These are phyloP conservation scores for Rissa tridactyla DNA, from an alignment of 2,113 vertebrate genomes.

Conservation along the genomic window DNA sequence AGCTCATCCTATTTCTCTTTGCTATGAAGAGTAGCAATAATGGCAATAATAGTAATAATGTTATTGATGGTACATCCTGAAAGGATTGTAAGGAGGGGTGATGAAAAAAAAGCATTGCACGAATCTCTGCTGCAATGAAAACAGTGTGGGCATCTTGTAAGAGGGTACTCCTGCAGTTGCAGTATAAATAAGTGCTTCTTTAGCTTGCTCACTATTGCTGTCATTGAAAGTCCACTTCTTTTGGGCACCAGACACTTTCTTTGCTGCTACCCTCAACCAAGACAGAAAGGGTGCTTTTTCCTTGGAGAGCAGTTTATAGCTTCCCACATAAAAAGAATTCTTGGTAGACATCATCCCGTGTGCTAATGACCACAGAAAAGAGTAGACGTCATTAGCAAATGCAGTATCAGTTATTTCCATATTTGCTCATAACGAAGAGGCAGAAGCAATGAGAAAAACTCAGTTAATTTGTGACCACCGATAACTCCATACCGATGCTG, in stretches of 20 bases:
- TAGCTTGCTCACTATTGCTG: neutral
- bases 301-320: neutral
- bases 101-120: neutral
- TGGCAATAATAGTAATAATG: neutral
- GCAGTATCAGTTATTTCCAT: neutral
- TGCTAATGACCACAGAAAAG: neutral
- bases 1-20: neutral
- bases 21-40: neutral
- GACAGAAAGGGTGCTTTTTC: neutral
- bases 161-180: neutral
- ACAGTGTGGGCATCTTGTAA: neutral
- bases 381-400: neutral
- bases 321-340: conserved; percentile 29
- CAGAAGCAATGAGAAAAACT: neutral
- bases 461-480: neutral
- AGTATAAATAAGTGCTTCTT: neutral
- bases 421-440: neutral
- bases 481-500: neutral
- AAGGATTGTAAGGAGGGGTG: neutral
- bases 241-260: neutral
- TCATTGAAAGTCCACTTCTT: neutral
- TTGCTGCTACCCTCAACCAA: neutral
- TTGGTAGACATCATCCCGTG: neutral
- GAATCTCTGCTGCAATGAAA: neutral
- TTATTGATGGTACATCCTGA: neutral